Conservation (phyloP, 2,888 invertebrate genomes). For the Polydrusus cervinus region DNA sequence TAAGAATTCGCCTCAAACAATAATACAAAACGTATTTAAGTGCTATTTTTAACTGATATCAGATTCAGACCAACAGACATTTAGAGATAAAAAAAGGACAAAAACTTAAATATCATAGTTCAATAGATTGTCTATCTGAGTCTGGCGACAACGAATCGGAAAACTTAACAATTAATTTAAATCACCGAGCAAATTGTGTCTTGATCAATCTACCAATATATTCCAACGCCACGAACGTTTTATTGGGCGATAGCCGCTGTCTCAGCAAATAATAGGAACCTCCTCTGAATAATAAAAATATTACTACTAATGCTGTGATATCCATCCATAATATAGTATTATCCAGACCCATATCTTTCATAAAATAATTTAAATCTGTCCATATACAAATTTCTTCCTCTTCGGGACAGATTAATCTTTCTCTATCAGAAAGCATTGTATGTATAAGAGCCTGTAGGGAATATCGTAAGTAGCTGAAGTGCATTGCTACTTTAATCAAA, state of each 20-base stretch:
- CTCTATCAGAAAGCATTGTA: slow-evolving; percentile 85
- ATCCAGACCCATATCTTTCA: slow-evolving; percentile 84
- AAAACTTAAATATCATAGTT: no score
- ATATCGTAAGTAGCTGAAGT: slow-evolving; percentile 82
- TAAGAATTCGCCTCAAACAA: no score
- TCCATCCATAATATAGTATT: slow-evolving; percentile 81
- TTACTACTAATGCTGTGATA: slow-evolving; percentile 76
- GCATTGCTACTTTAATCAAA: slow-evolving; percentile 86
- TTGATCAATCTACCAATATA: slow-evolving; percentile 82
- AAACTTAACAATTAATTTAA: not conserved
- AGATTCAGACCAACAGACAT: no score
- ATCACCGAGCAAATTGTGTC: slow-evolving; percentile 69
- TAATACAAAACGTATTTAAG: no score
- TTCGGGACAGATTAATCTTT: slow-evolving; percentile 83
- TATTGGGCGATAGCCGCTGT: slow-evolving; percentile 81
- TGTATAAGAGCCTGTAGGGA: slow-evolving; percentile 77
- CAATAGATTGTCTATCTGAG: no score
- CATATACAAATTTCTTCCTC: slow-evolving; percentile 84
- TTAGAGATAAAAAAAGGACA: no score
- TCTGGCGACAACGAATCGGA: not conserved
- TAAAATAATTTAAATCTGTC: slow-evolving; percentile 82
- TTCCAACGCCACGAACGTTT: slow-evolving; percentile 81
- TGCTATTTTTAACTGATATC: no score
- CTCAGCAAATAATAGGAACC: slow-evolving; percentile 82
- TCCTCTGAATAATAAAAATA: slow-evolving; percentile 78